phyloP scores from a whole-genome alignment of 2,888 invertebrate species.

The Oligia latruncula region DNA sequence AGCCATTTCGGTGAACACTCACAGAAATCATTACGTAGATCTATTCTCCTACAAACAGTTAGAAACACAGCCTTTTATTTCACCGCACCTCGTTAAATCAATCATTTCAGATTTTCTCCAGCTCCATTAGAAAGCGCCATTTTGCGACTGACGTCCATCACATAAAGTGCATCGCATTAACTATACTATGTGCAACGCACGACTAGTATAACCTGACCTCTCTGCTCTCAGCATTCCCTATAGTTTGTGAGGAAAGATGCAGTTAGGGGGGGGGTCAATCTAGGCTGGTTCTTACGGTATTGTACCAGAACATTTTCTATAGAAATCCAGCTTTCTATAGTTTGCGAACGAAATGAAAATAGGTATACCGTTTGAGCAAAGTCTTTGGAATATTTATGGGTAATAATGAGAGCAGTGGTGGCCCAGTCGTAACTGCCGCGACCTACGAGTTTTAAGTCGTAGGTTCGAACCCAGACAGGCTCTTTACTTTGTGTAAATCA shows the following conservation, averaged over 20 bases:
- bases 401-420: neutral
- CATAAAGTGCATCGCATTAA: conserved; percentile 54
- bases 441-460: neutral
- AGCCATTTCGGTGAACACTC: neutral
- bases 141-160: conserved; percentile 51
- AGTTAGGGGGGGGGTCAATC: conserved; percentile 17
- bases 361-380: conserved; percentile 18
- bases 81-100: conserved; percentile 31
- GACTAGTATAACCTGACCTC: conserved; percentile 32
- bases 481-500: neutral
- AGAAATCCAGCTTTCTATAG: conserved; percentile 67
- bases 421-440: neutral
- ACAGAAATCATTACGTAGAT: neutral
- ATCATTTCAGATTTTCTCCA: conserved; percentile 50
- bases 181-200: conserved; percentile 22
- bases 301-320: conserved; percentile 58
- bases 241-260: conserved; percentile 37
- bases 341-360: conserved; percentile 22
- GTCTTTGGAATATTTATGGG: conserved; percentile 10
- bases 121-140: conserved; percentile 60
- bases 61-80: neutral
- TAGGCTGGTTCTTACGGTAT: conserved; percentile 41
- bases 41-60: neutral
- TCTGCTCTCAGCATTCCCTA: conserved; percentile 2
- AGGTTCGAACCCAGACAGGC: neutral